Base-by-base conservation (phyloP, 2,888 invertebrate species). In the Acleris cristana region DNA sequence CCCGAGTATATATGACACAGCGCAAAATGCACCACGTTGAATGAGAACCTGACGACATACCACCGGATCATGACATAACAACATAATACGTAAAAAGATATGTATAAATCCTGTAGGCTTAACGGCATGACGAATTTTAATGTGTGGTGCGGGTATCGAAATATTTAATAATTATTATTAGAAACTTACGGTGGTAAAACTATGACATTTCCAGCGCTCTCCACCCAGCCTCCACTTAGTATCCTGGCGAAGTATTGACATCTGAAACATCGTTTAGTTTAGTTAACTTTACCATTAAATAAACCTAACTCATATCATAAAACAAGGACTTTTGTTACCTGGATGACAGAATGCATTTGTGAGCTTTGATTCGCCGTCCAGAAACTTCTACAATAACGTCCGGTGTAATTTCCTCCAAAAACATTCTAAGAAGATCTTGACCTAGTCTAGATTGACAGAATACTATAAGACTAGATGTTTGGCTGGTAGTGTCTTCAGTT, bases 1-100 rank as follows among this genome's bases (percentile, higher is more conserved):
- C 99, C 99, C 69, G 98, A 98, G 82, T 99, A 99, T 73, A 99
- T 97, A 84, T 98, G 98, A 76, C 98, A 97, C 69, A 99, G 88
- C 0, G 98, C 96, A 90, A 98, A 98, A 86, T 98, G 97, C 4
- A 98, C 97, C 1, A 96, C 96, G 71, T 95, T 96, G 79, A 96
- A 97, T 0, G 97, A 95, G 85, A 96, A 97, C 64, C 96, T 96
- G 88, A 81, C 83, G 70, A 79, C 79, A 74, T 40, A 40, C 14
- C 40, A 40, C 40, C 14, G 14, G 40, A 40, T 40, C 40, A 40
- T 40, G 0, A 30, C 34, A 10, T 34, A 34, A 0, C 34, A 10
- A 34, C 34, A 3, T 2, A 10, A 34, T 10, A 34, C 30, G 3
- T 26, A 30, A 0, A 10, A 34, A 34, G 0, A 10, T 34, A 34